Evolutionary conservation across 2,888 invertebrate species (phyloP), one percentile per base, ranked within the genome.

Genomic region (Lymantria monacha): DNA sequence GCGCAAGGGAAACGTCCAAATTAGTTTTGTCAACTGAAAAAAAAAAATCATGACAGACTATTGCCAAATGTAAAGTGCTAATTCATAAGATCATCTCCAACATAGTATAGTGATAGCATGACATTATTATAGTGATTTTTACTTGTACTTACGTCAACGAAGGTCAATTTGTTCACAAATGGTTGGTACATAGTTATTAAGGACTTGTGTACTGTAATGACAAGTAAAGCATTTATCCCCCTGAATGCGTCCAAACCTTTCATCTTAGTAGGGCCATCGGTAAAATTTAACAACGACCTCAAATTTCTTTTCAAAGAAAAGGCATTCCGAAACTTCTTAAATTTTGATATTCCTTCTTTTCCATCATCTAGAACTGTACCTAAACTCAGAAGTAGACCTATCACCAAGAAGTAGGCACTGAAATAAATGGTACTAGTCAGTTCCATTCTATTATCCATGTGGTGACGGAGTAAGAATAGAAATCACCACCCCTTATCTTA

Each of bases 1-100:
- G 36, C 93, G 86, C 8, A 93, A 93, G 3, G 93, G 73, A 0
- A 93, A 91, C 0, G 93, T 91, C 93, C 93, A 94, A 0, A 92
- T 90, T 87, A 87, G 90, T 0, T 87, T 87, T 45, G 89, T 90
- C 5, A 90, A 85, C 90, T 91, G 70, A 7, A 76, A 78, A 30
- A 22, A 30, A 30, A 30, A 7, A 30, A 30, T 30, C 9, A 9
- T 9, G 9, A 9, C 30, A 30, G n/a, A n/a, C n/a, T n/a, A n/a
- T n/a, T n/a, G n/a, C n/a, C n/a, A n/a, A n/a, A n/a, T n/a, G n/a
- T n/a, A n/a, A n/a, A n/a, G n/a, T n/a, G n/a, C n/a, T n/a, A n/a
- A n/a, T n/a, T n/a, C n/a, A n/a, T n/a, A n/a, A n/a, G n/a, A n/a
- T n/a, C n/a, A n/a, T n/a, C n/a, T n/a, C n/a, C n/a, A n/a, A n/a